phyloP scores from a whole-genome alignment of 2,888 invertebrate species.

The Nasonovia ribisnigri region DNA sequence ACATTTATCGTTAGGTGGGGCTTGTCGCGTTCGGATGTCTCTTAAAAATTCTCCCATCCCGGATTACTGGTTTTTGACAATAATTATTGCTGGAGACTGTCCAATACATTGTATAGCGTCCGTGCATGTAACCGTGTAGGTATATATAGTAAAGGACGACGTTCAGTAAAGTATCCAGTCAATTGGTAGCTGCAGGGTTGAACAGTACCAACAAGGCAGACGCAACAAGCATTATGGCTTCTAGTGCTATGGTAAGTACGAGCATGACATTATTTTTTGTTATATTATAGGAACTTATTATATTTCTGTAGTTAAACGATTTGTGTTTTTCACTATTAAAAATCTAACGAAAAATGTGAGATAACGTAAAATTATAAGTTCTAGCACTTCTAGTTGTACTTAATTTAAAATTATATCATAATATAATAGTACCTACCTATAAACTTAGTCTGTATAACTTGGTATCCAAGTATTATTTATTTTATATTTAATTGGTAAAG shows the following conservation, averaged over 20 bases:
- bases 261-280: background rate
- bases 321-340: background rate
- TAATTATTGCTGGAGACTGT: slow-evolving; percentile 37
- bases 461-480: background rate
- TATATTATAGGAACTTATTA: too few species aligned
- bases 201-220: background rate
- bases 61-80: slow-evolving; percentile 55
- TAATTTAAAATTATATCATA: background rate
- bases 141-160: slow-evolving; percentile 53
- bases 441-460: background rate
- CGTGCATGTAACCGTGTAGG: background rate
- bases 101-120: background rate
- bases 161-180: slow-evolving; percentile 6
- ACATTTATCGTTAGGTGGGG: background rate
- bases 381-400: background rate
- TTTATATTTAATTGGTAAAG: background rate
- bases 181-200: slow-evolving; percentile 21
- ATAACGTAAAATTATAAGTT: background rate
- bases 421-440: background rate
- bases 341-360: background rate
- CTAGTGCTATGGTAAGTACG: slow-evolving; percentile 36
- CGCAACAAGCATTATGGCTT: slow-evolving; percentile 15
- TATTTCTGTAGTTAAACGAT: background rate
- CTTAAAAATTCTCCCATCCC: slow-evolving; percentile 18
- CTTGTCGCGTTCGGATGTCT: background rate